These are phyloP conservation scores for Machimus atricapillus DNA, from an alignment of 2,888 invertebrate species.

Conservation along the genomic window DNA sequence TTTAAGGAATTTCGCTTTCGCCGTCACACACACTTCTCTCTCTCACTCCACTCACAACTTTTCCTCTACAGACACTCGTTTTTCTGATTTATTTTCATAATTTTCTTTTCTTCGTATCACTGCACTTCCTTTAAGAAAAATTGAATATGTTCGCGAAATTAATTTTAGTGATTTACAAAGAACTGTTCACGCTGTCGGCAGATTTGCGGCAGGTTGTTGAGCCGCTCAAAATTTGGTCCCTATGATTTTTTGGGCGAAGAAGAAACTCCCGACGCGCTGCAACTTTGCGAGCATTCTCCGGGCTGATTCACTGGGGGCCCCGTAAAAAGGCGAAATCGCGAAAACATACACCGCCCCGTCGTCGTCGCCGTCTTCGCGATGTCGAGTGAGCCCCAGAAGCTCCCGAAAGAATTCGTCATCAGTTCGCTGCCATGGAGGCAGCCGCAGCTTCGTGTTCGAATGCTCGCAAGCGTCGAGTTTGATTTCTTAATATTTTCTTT, in stretches of 20 bases:
- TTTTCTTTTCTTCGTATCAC: background rate
- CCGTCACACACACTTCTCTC: background rate
- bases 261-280: background rate
- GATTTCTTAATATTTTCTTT: background rate
- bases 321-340: background rate
- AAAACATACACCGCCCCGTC: background rate
- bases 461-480: background rate
- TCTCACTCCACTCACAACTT: background rate
- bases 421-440: background rate
- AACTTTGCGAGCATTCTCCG: background rate
- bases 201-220: background rate
- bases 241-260: background rate
- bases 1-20: constrained; percentile 17
- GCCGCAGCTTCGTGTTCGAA: constrained; percentile 11
- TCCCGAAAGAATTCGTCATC: constrained; percentile 19
- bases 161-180: background rate
- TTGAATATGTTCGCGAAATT: background rate
- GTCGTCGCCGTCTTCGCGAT: no score
- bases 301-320: background rate
- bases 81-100: background rate
- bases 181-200: background rate
- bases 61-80: background rate
- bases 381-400: background rate
- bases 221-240: background rate
- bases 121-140: background rate